Evolutionary conservation across 2,113 vertebrate genomes (phyloP).

Genomic region (Daubentonia madagascariensis): DNA sequence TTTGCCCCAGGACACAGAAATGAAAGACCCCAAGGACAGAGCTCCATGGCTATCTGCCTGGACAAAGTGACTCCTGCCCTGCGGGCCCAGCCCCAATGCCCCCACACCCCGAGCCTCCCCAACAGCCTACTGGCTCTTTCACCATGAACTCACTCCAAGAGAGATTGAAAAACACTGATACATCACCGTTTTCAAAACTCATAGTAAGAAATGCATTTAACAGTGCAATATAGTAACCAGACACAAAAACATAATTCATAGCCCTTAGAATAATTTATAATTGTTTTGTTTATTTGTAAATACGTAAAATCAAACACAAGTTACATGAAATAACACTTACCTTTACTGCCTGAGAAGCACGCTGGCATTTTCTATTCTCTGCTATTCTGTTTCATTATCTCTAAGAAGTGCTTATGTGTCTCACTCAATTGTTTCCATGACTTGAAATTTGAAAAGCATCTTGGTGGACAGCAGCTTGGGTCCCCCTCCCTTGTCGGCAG

Average conservation of each 20-base stretch:
- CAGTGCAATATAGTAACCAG: background rate
- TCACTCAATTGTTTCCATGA: background rate
- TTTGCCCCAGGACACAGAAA: background rate
- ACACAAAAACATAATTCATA: background rate
- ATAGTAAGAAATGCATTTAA: background rate
- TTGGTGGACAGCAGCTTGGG: background rate
- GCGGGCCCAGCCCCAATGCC: fast-evolving
- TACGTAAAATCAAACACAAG: background rate
- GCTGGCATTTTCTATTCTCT: background rate
- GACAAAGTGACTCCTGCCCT: background rate
- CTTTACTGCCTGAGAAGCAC: background rate
- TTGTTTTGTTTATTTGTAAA: background rate
- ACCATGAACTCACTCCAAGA: background rate
- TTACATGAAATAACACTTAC: background rate
- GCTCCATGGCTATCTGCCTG: background rate
- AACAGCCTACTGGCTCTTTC: background rate
- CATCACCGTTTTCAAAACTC: background rate
- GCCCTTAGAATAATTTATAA: background rate
- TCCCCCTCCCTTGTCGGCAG: background rate
- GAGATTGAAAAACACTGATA: background rate
- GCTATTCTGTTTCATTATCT: background rate
- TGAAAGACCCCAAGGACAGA: background rate
- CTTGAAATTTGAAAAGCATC: background rate
- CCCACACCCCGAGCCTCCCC: background rate
- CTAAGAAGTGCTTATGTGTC: background rate